Evolutionary conservation across 2,888 invertebrate species (phyloP).

Genomic region (Escarpia spicata): DNA sequence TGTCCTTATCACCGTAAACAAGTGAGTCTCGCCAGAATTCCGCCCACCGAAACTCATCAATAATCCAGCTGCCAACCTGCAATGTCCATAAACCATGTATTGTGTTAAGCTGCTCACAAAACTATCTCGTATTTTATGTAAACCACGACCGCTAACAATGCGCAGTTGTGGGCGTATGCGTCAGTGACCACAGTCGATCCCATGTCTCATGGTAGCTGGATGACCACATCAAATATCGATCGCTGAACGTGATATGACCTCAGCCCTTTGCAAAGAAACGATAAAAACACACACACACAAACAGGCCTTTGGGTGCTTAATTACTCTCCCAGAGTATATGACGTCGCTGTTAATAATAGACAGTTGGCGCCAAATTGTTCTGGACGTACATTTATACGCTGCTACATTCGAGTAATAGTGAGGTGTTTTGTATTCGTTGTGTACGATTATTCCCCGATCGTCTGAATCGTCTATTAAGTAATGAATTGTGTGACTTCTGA

Average conservation of each 20-base stretch:
- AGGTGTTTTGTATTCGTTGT: no score
- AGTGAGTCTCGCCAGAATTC: neutral
- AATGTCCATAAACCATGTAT: neutral
- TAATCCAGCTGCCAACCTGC: neutral
- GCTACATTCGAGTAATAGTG: no score
- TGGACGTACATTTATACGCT: no score
- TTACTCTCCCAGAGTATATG: no score
- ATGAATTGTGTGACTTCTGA: no score
- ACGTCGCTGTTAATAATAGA: no score
- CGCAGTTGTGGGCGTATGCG: neutral
- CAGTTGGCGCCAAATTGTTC: no score
- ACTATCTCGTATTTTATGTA: no score
- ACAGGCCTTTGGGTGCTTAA: no score
- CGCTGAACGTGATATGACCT: neutral
- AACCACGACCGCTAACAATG: neutral
- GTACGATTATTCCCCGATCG: no score
- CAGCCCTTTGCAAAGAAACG: neutral
- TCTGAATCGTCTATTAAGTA: no score
- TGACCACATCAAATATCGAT: neutral
- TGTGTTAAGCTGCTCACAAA: neutral
- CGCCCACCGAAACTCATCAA: neutral
- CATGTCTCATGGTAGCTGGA: neutral
- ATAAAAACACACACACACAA: neutral
- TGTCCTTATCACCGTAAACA: neutral
- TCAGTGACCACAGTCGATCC: neutral